Evolutionary conservation across 2,888 invertebrate genomes (phyloP).

Genomic region (Drosophila incognita): DNA sequence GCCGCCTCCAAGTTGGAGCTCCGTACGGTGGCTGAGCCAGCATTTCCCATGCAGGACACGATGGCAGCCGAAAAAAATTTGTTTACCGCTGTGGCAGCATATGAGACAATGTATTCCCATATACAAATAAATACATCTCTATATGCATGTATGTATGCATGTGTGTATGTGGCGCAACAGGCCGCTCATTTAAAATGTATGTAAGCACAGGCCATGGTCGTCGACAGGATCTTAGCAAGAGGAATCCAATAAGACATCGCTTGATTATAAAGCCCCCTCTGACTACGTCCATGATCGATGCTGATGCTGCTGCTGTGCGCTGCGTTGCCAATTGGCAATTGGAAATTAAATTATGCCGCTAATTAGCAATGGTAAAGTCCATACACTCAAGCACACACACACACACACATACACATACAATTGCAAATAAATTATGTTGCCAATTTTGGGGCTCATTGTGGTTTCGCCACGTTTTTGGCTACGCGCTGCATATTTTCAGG

Average conservation of each 20-base stretch:
- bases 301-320: background rate
- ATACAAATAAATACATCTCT: background rate
- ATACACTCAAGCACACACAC: conserved; percentile 7
- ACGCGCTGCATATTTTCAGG: conserved; percentile 54
- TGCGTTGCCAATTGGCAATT: conserved; percentile 61
- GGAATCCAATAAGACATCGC: background rate
- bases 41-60: conserved; percentile 59
- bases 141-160: too few species aligned
- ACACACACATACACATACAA: conserved; percentile 10
- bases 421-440: conserved; percentile 73
- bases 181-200: conserved; percentile 42
- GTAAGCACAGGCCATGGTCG: background rate
- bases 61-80: conserved; percentile 34
- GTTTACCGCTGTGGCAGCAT: conserved; percentile 21
- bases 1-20: background rate
- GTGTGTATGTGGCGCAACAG: conserved; percentile 37
- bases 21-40: background rate
- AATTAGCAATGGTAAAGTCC: conserved; percentile 57
- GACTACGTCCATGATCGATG: background rate
- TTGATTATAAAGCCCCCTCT: too few species aligned
- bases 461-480: conserved; percentile 48
- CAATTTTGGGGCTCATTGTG: conserved; percentile 77
- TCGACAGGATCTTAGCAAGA: background rate
- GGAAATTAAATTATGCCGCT: conserved; percentile 77
- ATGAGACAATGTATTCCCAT: conserved; percentile 9